Evolutionary conservation across 2,888 invertebrate genomes (phyloP).

Genomic region (Sphaerophoria rueppellii): DNA sequence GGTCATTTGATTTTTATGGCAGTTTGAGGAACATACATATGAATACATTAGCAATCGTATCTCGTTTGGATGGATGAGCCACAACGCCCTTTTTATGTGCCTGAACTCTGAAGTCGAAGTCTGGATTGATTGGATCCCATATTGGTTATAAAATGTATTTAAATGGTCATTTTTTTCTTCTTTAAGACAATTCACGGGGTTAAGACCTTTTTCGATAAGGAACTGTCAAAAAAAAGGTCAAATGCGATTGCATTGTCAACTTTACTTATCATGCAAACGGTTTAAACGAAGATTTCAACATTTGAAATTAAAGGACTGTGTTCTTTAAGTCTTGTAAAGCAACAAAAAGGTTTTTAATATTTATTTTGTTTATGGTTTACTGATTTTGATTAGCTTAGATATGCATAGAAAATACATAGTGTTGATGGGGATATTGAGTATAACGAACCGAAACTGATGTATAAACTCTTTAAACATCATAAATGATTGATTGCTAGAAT

Average conservation of each 20-base stretch:
- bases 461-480: too few species aligned
- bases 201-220: slow-evolving; percentile 62
- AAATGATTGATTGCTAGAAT: too few species aligned
- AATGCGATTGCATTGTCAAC: slow-evolving; percentile 61
- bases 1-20: slow-evolving; percentile 69
- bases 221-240: slow-evolving; percentile 59
- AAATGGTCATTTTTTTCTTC: slow-evolving; percentile 10
- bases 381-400: too few species aligned
- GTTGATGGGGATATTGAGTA: too few species aligned
- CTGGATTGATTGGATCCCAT: slow-evolving; percentile 33
- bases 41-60: slow-evolving; percentile 53
- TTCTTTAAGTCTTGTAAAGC: neutral
- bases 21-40: slow-evolving; percentile 54
- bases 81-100: slow-evolving; percentile 27
- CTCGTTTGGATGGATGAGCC: slow-evolving; percentile 30
- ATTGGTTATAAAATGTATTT: slow-evolving; percentile 30
- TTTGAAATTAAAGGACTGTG: slow-evolving; percentile 7
- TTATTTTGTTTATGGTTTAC: neutral
- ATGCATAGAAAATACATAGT: neutral
- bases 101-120: neutral
- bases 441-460: too few species aligned
- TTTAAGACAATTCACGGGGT: slow-evolving; percentile 52
- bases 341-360: slow-evolving; percentile 8
- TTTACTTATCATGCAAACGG: slow-evolving; percentile 53
- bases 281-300: slow-evolving; percentile 41